A percentile compares a stretch with the other conserved stretches of the same genome.
Conservation (phyloP, 2,797 vertebrate genomes). For the Clarias laeviceps region DNA sequence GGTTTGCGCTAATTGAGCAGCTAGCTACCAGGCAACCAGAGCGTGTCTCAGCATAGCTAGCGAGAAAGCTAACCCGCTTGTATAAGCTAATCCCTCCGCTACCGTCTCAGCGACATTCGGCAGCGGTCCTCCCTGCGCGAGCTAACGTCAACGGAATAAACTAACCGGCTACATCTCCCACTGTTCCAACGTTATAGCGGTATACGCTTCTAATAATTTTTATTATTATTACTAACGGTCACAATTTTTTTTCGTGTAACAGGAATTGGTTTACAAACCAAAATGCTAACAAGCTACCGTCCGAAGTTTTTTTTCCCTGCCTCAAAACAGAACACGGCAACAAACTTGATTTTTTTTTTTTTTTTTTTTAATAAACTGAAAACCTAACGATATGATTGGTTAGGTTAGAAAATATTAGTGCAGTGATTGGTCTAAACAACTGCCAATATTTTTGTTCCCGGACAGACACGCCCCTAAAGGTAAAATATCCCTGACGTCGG, state of each 20-base stretch:
- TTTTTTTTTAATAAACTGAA: constrained; percentile 10
- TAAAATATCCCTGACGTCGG: constrained; percentile 41
- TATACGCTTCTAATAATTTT: neutral
- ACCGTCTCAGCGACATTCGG: constrained; percentile 53
- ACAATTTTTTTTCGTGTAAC: neutral
- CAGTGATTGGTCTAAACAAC: constrained; percentile 24
- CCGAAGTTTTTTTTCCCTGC: constrained; percentile 48
- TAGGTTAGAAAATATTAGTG: neutral
- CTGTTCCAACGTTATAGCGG: constrained; percentile 1
- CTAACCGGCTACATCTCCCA: constrained; percentile 52
- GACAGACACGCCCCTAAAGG: constrained; percentile 37
- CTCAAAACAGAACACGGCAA: constrained; percentile 55
- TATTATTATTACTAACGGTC: neutral
- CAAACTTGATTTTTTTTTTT: constrained; percentile 12
- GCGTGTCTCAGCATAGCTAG: constrained; percentile 52
- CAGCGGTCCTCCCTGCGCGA: constrained; percentile 22
- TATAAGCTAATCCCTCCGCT: constrained; percentile 51
- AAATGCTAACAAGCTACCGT: constrained; percentile 45
- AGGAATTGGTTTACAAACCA: constrained; percentile 20
- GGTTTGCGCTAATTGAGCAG: neutral
- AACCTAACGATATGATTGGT: constrained; percentile 39
- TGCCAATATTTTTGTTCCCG: constrained; percentile 20
- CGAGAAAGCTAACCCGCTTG: constrained; percentile 32
- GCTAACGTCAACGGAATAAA: constrained; percentile 16
- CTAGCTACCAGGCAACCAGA: constrained; percentile 36